phyloP scores from a whole-genome alignment of 2,797 vertebrate genomes.

The Antrozous pallidus region DNA sequence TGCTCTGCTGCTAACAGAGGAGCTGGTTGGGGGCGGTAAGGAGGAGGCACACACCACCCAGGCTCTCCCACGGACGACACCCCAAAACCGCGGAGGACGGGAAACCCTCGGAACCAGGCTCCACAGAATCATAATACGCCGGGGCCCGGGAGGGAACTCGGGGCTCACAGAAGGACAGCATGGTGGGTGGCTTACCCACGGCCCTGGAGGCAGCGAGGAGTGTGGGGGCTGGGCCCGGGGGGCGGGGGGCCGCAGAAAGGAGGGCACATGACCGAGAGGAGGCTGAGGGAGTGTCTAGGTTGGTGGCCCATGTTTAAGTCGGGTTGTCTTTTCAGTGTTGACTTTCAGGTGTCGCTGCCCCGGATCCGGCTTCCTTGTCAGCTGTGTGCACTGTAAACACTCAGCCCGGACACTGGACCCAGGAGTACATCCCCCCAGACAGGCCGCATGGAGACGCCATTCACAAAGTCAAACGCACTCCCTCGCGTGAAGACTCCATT shows the following conservation, averaged over 20 bases:
- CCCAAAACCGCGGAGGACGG: neutral
- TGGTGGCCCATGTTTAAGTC: neutral
- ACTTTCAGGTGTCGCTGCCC: neutral
- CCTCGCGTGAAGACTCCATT: no score
- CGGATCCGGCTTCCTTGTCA: neutral
- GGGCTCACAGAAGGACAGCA: neutral
- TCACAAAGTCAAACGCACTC: no score
- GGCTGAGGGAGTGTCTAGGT: neutral
- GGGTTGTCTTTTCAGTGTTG: neutral
- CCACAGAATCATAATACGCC: neutral
- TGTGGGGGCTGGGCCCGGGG: neutral
- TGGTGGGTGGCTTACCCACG: no score
- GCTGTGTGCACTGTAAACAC: neutral
- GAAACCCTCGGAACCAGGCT: neutral
- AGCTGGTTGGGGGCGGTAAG: neutral
- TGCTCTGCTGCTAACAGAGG: neutral
- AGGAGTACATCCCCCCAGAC: accelerated
- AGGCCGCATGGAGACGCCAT: no score
- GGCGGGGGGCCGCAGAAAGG: neutral
- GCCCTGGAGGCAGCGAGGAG: neutral
- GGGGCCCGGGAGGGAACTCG: neutral
- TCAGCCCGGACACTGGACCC: neutral
- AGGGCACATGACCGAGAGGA: neutral
- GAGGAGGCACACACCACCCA: neutral
- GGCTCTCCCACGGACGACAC: neutral